Base-by-base conservation (phyloP, 2,113 vertebrate species). In the Zosterops borbonicus region DNA sequence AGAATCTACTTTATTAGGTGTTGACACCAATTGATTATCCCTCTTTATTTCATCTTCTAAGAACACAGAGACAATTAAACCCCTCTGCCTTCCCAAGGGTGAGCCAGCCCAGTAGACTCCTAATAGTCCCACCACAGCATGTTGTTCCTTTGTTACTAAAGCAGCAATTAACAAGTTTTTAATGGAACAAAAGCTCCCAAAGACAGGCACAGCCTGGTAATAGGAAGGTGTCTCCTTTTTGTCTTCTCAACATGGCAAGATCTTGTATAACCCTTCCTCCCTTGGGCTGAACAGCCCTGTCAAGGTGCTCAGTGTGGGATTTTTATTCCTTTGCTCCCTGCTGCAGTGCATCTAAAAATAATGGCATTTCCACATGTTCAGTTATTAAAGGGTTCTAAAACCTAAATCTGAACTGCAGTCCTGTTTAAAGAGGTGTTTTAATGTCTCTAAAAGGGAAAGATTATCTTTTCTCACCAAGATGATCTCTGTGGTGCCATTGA, bases 151-250 rank as follows among this genome's bases (percentile, higher is more conserved):
- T 97, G 94, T 97, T 97, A 97, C 77, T 58, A 88, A 97, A 93
- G 96, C 83, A 97, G 95, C 96, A 97, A 97, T 98, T 97, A 98
- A 93, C 95, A 94, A 90, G 90, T 96, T 97, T 97, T 95, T 96
- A 96, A 96, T 92, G 95, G 93, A 85, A 95, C 87, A 96, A 97
- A 98, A 92, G 91, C 95, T 92, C 67, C 56, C 56, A 64, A 82
- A 96, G 94, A 96, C 90, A 96, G 91, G 71, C 83, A 64, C 92
- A 83, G 95, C 69, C 83, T 76, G 89, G 74, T 95, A 82, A 97
- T 90, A 92, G 87, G 80, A 95, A 96, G 81, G 88, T 92, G 65
- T 92, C 82, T 95, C 59, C 50, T 84, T 96, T 91, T 78, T 35
- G 53, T 22, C 46, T 70, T 88, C 69, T 62, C 73, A 86, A 35